These are phyloP conservation scores for Sylvilagus bachmani DNA, from an alignment of 2,113 vertebrate genomes.

Conservation along the genomic window DNA sequence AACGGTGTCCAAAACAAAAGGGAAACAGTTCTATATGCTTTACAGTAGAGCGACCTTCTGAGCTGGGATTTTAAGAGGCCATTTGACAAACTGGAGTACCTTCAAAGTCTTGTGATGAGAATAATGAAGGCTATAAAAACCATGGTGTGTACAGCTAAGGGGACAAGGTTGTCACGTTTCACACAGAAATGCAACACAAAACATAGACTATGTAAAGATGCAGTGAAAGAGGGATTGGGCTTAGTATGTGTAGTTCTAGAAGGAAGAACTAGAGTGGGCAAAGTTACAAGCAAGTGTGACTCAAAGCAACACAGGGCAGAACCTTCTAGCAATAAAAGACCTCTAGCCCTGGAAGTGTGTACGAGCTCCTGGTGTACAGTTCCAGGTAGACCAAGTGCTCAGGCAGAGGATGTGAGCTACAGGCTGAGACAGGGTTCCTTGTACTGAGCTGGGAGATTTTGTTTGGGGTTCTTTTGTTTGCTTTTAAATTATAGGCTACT, in stretches of 20 bases:
- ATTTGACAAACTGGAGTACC: not conserved
- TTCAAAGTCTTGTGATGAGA: conserved; percentile 16
- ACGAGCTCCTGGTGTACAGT: not conserved
- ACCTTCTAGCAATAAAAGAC: conserved; percentile 17
- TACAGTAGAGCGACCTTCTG: not conserved
- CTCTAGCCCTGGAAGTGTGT: not conserved
- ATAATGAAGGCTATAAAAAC: not conserved
- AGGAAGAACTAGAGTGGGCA: conserved; percentile 24
- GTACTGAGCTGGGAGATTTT: not conserved
- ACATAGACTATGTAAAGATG: not conserved
- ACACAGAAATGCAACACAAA: conserved; percentile 24
- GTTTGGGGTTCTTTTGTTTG: conserved; percentile 1
- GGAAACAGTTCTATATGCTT: not conserved
- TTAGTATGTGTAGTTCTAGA: conserved; percentile 16
- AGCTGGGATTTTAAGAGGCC: conserved; percentile 13
- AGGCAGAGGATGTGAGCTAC: not conserved
- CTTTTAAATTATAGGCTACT: conserved; percentile 42
- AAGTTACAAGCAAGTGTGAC: not conserved
- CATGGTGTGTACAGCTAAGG: not conserved
- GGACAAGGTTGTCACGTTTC: conserved; percentile 6
- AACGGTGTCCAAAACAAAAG: not conserved
- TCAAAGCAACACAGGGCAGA: not conserved
- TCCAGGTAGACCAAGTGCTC: not conserved
- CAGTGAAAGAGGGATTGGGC: conserved; percentile 46
- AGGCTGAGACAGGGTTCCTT: not conserved